phyloP scores from a whole-genome alignment of 2,797 vertebrate genomes.

The Mus minutoides region DNA sequence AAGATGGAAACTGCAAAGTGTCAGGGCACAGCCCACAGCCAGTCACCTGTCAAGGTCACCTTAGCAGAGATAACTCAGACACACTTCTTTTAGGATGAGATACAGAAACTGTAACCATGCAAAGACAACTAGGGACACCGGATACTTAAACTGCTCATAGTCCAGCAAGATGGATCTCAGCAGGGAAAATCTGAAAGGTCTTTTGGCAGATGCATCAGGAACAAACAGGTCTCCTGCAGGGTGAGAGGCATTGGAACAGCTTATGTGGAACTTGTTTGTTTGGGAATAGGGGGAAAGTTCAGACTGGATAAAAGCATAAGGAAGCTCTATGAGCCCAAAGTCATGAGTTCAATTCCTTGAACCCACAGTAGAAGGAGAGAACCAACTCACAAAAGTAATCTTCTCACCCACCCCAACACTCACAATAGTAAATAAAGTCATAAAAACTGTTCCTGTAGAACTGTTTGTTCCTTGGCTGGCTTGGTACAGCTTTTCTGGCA shows the following conservation, averaged over 20 bases:
- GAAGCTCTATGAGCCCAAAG: not conserved
- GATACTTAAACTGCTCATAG: not conserved
- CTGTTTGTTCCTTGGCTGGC: not conserved
- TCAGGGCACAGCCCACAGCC: not conserved
- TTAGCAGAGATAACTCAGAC: not conserved
- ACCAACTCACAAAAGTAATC: not conserved
- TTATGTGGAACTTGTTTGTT: too few species aligned
- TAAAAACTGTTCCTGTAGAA: not conserved
- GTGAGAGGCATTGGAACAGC: too few species aligned
- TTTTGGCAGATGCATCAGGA: too few species aligned
- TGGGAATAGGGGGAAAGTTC: too few species aligned
- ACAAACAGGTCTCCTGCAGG: too few species aligned
- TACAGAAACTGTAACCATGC: not conserved
- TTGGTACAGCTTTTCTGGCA: not conserved
- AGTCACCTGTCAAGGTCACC: conserved; percentile 1
- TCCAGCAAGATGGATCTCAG: not conserved
- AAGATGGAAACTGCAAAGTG: not conserved
- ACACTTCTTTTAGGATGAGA: not conserved
- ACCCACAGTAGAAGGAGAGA: not conserved
- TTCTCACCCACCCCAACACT: too few species aligned
- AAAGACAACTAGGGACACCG: not conserved
- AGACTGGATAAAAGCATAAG: too few species aligned
- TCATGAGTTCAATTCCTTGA: not conserved
- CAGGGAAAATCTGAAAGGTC: too few species aligned
- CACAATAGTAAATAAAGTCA: not conserved